Conservation (phyloP, 2,113 vertebrate genomes). For the Alces alces region DNA sequence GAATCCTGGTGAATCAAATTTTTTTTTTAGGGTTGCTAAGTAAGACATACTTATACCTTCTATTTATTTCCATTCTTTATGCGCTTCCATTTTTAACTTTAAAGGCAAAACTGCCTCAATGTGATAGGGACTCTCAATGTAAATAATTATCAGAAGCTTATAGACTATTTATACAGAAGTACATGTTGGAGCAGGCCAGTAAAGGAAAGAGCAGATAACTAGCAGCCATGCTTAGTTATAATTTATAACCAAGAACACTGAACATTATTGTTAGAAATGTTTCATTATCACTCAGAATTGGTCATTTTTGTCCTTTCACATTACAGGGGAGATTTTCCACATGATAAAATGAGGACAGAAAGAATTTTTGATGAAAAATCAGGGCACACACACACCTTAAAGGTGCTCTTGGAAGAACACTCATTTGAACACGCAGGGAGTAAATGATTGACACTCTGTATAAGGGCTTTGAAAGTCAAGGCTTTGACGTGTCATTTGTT, state of each 20-base stretch:
- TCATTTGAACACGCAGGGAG: slow-evolving; percentile 65
- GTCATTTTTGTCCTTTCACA: slow-evolving; percentile 33
- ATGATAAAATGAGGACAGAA: slow-evolving; percentile 47
- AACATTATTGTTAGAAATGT: slow-evolving; percentile 1
- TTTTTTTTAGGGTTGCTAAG: slow-evolving; percentile 37
- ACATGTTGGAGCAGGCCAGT: background rate
- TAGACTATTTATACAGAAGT: slow-evolving; percentile 10
- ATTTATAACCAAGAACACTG: background rate
- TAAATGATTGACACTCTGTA: slow-evolving; percentile 67
- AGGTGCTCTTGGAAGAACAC: slow-evolving; percentile 47
- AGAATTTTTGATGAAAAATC: slow-evolving; percentile 70
- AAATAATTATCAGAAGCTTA: background rate
- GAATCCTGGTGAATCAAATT: background rate
- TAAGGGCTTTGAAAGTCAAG: slow-evolving; percentile 72
- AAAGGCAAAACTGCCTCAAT: background rate
- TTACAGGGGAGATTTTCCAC: slow-evolving; percentile 20
- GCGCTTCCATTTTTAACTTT: slow-evolving; percentile 45
- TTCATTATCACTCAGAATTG: slow-evolving; percentile 38
- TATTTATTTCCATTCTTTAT: slow-evolving; percentile 28
- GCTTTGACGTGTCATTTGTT: slow-evolving; percentile 71
- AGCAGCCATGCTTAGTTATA: background rate
- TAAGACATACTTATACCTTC: slow-evolving; percentile 1
- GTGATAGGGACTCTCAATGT: background rate
- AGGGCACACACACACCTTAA: slow-evolving; percentile 55
- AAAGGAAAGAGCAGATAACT: background rate